Evolutionary conservation across 2,888 invertebrate species (phyloP).

Genomic region (Morpho helenor): DNA sequence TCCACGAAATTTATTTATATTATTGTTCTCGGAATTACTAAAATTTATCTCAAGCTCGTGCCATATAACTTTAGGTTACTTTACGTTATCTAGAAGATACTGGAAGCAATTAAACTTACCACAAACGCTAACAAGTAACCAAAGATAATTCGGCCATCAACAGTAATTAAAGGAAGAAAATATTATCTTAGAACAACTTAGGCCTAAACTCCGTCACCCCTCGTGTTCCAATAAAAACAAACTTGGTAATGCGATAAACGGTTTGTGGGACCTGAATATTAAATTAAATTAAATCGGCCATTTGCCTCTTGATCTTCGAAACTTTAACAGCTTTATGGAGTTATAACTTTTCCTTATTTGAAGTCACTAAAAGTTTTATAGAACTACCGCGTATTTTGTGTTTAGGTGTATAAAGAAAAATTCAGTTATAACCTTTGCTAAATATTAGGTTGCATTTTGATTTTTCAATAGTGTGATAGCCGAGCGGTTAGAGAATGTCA

Average conservation of each 20-base stretch:
- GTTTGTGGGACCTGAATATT: slow-evolving; percentile 23
- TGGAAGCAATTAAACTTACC: no score
- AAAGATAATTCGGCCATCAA: slow-evolving; percentile 6
- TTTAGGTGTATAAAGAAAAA: no score
- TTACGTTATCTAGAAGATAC: no score
- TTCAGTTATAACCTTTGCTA: no score
- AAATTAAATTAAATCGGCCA: slow-evolving; percentile 17
- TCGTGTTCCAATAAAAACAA: slow-evolving; percentile 15
- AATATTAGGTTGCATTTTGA: no score
- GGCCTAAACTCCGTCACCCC: slow-evolving; percentile 16
- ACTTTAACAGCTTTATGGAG: slow-evolving; percentile 1
- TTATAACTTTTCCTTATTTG: slow-evolving; percentile 2
- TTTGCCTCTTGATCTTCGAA: slow-evolving; percentile 12
- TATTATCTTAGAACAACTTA: slow-evolving; percentile 27
- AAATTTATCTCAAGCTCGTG: no score
- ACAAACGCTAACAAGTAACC: not conserved
- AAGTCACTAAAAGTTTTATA: slow-evolving; percentile 3
- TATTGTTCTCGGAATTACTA: no score
- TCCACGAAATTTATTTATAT: no score
- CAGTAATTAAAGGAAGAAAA: slow-evolving; percentile 24
- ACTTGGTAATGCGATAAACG: slow-evolving; percentile 26
- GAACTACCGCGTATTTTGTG: slow-evolving; percentile 4
- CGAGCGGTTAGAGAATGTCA: no score
- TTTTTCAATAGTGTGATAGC: no score
- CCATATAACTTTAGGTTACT: no score